Evolutionary conservation across 1,140 invertebrate species (phyloP), one percentile per base, ranked within the genome.

Genomic region (Hyphantria cunea): DNA sequence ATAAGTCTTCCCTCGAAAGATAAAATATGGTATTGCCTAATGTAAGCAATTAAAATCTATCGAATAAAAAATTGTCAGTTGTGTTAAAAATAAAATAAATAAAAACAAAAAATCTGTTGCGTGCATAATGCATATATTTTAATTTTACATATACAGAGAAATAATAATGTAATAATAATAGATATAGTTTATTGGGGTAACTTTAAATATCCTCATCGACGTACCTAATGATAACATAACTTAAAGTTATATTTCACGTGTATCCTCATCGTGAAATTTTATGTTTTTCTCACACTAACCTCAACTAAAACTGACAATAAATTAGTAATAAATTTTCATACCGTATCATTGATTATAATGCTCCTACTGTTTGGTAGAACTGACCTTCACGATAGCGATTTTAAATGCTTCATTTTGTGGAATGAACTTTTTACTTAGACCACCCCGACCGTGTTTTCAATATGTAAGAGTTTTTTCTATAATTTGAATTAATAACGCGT

Each of bases 241-340:
- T 25, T 25, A 3, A 25, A 25, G 17, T 25, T 25, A 25, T 25
- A n/a, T 33, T 55, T 32, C 12, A 44, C 2, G 7, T 33, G 17
- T 25, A 25, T 25, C 5, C 5, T 25, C 2, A 25, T 25, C 17
- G 5, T 25, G 5, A 25, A 5, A 15, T 44, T 37, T 48, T 37
- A 44, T 37, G 48, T 41, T 41, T 45, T 48, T 52, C 45, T 39
- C 49, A 54, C 14, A 25, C 12, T 52, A 42, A 54, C 15, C 5
- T 31, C 17, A 32, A 63, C 17, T 39, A 68, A 55, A 68, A 64
- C 64, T 64, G 52, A 50, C 39, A 51, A 59, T 54, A 64, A 41
- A 60, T 71, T 62, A 69, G 68, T 62, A 64, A 81, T 81, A 82
- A 81, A 81, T 82, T 82, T 74, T 77, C 73, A 78, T 67, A 76